Evolutionary conservation across 1,140 invertebrate species (phyloP).

Genomic region (Conus ventricosus): DNA sequence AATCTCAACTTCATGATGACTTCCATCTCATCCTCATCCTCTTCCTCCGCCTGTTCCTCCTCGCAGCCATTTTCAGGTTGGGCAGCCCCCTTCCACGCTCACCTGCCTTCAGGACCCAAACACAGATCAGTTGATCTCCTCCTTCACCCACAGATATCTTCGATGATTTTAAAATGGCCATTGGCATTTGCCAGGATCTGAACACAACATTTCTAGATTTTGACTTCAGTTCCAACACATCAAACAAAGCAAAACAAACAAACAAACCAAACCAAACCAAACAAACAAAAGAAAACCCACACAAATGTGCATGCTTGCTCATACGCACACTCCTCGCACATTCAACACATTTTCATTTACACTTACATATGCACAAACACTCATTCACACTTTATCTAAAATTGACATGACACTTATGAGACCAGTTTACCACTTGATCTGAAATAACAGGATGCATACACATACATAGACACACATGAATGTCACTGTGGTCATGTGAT

Average conservation of each 20-base stretch:
- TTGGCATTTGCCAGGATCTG: too few relatives aligned
- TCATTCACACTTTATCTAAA: too few relatives aligned
- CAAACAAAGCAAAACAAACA: too few relatives aligned
- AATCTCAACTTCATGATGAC: conserved; percentile 40
- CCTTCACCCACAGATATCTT: background rate
- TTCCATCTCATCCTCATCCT: conserved; percentile 36
- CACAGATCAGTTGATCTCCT: background rate
- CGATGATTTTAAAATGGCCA: too few relatives aligned
- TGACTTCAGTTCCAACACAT: too few relatives aligned
- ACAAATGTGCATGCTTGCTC: background rate
- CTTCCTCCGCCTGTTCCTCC: conserved; percentile 18
- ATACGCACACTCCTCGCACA: background rate
- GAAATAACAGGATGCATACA: background rate
- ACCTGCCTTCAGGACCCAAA: conserved; percentile 1
- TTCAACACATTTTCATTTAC: background rate
- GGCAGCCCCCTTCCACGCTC: background rate
- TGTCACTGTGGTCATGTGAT: too few relatives aligned
- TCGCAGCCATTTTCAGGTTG: conserved; percentile 4
- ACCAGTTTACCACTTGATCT: too few relatives aligned
- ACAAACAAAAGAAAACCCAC: too few relatives aligned
- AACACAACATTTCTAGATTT: too few relatives aligned
- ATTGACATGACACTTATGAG: too few relatives aligned
- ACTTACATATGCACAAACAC: background rate
- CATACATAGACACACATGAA: background rate
- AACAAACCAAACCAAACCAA: too few relatives aligned